Evolutionary conservation across 2,113 vertebrate species (phyloP).

Genomic region (Dipodomys stephensi): DNA sequence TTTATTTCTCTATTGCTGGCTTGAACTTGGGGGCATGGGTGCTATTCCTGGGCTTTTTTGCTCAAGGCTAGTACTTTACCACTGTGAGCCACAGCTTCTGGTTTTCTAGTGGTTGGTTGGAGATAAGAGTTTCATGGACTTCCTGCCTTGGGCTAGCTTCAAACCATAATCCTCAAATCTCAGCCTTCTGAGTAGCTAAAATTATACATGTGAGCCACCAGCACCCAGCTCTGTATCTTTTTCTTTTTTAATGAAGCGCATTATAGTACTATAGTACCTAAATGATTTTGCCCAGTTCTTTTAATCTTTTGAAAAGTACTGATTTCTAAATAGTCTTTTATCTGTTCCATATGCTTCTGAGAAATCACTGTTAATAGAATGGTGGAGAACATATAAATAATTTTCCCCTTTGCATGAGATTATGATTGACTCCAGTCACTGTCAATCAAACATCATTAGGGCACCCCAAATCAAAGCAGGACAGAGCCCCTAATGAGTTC

Average conservation of each 20-base stretch:
- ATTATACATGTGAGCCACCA: too few relatives aligned
- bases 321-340: constrained; percentile 87
- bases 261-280: constrained; percentile 86
- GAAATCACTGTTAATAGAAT: constrained; percentile 86
- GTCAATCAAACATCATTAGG: constrained; percentile 84
- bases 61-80: too few relatives aligned
- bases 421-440: constrained; percentile 85
- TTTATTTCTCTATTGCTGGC: too few relatives aligned
- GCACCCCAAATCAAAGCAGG: constrained; percentile 82
- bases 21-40: too few relatives aligned
- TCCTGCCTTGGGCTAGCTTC: too few relatives aligned
- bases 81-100: too few relatives aligned
- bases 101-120: too few relatives aligned
- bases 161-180: too few relatives aligned
- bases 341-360: constrained; percentile 87
- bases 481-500: constrained; percentile 80
- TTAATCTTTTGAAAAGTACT: constrained; percentile 85
- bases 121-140: too few relatives aligned
- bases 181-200: too few relatives aligned
- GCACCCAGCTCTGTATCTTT: too few relatives aligned
- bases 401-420: constrained; percentile 81
- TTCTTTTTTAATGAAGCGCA: constrained; percentile 83
- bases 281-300: constrained; percentile 86
- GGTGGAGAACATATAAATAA: constrained; percentile 85
- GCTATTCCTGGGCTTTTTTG: too few relatives aligned